Percentiles rank a stretch among this genome's conserved stretches.
phyloP scores from a whole-genome alignment of 2,797 vertebrate species.

The Acanthiza pusilla region DNA sequence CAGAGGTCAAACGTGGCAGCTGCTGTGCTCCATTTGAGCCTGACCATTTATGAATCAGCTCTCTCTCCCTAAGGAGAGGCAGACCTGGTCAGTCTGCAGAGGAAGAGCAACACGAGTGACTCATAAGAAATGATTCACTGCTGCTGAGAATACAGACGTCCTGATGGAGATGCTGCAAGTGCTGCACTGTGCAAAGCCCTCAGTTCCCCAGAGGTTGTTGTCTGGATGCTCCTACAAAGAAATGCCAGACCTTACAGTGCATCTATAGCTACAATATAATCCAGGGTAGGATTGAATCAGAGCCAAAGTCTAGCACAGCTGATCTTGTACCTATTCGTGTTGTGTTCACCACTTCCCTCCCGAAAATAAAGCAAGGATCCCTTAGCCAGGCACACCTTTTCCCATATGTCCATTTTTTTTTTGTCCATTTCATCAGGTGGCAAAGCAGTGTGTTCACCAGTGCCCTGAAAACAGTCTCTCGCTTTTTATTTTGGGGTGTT shows the following conservation, averaged over 20 bases:
- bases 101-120: not conserved
- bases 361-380: not conserved
- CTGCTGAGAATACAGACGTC: not conserved
- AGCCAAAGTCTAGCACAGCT: not conserved
- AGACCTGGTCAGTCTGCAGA: not conserved
- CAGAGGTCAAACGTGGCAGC: not conserved
- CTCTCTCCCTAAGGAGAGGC: not conserved
- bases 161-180: not conserved
- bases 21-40: not conserved
- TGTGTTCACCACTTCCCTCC: not conserved
- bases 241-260: accelerated
- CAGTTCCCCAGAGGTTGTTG: not conserved
- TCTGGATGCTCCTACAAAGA: not conserved
- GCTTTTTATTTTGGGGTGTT: not conserved
- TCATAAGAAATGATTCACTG: not conserved
- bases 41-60: not conserved
- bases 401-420: not conserved
- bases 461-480: not conserved
- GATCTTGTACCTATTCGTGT: not conserved
- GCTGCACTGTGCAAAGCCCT: not conserved
- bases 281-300: not conserved
- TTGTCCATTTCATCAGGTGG: not conserved
- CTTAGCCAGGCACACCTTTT: not conserved
- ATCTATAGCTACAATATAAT: not conserved
- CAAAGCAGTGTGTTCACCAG: not conserved